Evolutionary conservation across 2,113 vertebrate species (phyloP).

Genomic region (Calonectris borealis): DNA sequence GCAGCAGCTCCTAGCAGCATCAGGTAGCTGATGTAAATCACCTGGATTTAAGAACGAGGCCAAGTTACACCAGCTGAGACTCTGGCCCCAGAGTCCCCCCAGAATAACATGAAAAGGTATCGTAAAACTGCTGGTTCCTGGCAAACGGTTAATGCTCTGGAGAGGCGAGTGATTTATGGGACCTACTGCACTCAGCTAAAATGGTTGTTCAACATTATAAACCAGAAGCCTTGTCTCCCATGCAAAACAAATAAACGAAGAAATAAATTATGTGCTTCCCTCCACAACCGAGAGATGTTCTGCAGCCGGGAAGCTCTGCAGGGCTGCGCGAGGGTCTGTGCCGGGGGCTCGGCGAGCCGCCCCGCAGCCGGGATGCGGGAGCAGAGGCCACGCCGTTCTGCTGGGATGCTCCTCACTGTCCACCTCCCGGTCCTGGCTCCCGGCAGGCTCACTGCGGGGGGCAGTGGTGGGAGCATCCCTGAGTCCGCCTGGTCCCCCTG

Average conservation of each 20-base stretch:
- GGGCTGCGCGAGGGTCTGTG: fast-evolving
- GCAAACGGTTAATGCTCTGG: not conserved
- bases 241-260: not conserved
- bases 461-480: not conserved
- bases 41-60: not conserved
- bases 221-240: not conserved
- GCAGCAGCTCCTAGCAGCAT: not conserved
- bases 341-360: fast-evolving
- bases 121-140: not conserved
- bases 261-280: not conserved
- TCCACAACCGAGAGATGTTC: not conserved
- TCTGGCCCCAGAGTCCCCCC: not conserved
- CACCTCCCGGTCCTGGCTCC: not conserved
- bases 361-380: fast-evolving
- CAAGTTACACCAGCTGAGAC: not conserved
- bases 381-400: fast-evolving
- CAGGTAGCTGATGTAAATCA: not conserved
- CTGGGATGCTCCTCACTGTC: not conserved
- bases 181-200: not conserved
- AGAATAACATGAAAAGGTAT: not conserved
- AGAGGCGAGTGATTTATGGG: not conserved
- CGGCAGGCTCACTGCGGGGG: fast-evolving
- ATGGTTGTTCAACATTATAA: not conserved
- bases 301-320: not conserved
- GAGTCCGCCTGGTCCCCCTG: not conserved